phyloP scores from a whole-genome alignment of 2,797 vertebrate species.

The Graptemys geographica region DNA sequence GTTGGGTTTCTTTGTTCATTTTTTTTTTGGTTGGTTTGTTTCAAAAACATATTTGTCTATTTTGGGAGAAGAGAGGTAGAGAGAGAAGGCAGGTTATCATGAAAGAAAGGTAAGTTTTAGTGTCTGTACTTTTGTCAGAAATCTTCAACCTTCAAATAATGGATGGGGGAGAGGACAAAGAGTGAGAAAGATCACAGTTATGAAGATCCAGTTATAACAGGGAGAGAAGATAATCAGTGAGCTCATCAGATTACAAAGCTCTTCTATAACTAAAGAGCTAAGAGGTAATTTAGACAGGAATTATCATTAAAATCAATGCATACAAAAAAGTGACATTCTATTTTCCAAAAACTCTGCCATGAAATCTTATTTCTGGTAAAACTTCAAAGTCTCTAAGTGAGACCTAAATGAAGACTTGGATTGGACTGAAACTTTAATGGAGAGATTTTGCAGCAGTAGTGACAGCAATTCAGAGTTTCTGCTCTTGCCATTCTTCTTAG shows the following conservation, averaged over 20 bases:
- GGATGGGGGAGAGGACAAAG: background rate
- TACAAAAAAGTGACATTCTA: background rate
- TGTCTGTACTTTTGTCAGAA: background rate
- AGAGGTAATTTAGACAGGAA: background rate
- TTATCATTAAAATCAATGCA: conserved; percentile 17
- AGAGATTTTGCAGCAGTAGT: background rate
- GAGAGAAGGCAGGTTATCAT: background rate
- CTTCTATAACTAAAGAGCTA: background rate
- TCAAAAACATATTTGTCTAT: background rate
- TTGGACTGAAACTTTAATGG: background rate
- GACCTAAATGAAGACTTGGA: background rate
- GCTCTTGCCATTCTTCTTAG: background rate
- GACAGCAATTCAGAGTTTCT: background rate
- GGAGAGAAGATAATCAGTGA: background rate
- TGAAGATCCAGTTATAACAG: background rate
- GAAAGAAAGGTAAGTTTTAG: background rate
- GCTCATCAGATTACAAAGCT: background rate
- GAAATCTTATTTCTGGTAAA: background rate
- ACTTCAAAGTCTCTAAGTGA: background rate
- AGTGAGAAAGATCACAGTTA: background rate
- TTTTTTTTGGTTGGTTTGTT: background rate
- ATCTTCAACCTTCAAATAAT: background rate
- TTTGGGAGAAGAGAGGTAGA: background rate
- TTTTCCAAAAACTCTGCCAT: background rate
- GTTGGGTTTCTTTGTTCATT: background rate